Conservation (phyloP, 2,888 invertebrate species). For the Clepsis dumicolana region DNA sequence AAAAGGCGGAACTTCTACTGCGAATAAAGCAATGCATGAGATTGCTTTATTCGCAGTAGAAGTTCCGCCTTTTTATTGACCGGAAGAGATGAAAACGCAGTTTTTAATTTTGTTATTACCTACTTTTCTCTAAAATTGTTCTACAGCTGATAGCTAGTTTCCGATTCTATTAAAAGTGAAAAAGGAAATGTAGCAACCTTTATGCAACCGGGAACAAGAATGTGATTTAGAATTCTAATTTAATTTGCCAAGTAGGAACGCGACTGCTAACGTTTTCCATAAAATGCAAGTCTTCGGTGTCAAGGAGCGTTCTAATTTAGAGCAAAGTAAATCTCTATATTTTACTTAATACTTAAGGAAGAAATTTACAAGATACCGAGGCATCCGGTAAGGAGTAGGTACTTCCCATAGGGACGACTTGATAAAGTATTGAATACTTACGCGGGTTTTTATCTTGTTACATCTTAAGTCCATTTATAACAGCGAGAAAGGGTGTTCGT, state of each 20-base stretch:
- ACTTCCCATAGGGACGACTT: conserved; percentile 46
- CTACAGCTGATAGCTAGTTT: background rate
- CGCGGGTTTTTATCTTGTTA: conserved; percentile 56
- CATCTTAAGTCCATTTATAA: conserved; percentile 53
- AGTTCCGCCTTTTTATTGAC: no score
- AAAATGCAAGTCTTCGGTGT: conserved; percentile 19
- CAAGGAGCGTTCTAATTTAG: conserved; percentile 23
- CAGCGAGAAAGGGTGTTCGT: conserved; percentile 40
- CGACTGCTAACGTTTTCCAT: conserved; percentile 20
- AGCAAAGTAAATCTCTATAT: conserved; percentile 29
- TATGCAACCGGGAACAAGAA: conserved; percentile 2
- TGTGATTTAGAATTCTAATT: conserved; percentile 32
- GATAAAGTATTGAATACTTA: conserved; percentile 54
- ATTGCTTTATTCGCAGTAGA: no score
- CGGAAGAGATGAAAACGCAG: conserved; percentile 12
- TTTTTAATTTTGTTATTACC: background rate
- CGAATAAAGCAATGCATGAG: conserved; percentile 31
- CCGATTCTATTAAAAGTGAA: background rate
- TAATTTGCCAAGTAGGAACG: conserved; percentile 26
- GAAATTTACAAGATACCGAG: conserved; percentile 33
- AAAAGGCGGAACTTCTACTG: conserved; percentile 24
- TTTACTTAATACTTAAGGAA: conserved; percentile 31
- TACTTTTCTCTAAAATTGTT: background rate
- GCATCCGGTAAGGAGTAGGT: conserved; percentile 44
- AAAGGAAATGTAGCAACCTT: background rate